Evolutionary conservation across 2,797 vertebrate genomes (phyloP).

Genomic region (Lithobates sylvaticus): DNA sequence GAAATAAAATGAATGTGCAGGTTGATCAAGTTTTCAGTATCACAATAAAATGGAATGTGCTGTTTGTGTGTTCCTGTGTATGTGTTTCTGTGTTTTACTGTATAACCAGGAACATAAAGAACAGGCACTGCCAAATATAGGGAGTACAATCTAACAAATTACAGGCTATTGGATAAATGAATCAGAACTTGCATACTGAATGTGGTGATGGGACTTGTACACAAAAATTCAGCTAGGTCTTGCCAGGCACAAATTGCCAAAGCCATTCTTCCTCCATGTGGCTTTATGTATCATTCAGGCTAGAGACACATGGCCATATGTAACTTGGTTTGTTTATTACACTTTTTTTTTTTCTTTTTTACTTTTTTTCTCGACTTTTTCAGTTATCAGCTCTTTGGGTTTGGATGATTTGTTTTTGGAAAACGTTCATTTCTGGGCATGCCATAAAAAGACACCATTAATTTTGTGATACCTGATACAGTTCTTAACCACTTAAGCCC

Average conservation of each 20-base stretch:
- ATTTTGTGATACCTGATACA: no score
- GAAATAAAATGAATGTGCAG: constrained; percentile 1
- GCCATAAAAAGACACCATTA: no score
- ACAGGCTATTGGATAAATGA: neutral
- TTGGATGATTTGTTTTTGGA: no score
- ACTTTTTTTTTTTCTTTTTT: no score
- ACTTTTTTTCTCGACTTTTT: no score
- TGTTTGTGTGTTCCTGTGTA: neutral
- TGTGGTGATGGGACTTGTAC: neutral
- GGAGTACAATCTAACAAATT: neutral
- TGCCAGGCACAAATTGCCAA: neutral
- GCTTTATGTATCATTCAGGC: neutral
- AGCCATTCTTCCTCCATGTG: neutral
- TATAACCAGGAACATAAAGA: neutral
- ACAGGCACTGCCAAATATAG: neutral
- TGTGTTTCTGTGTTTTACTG: neutral
- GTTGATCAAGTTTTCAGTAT: neutral
- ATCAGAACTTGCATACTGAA: neutral
- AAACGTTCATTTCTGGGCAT: no score
- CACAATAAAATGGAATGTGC: neutral
- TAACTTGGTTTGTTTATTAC: no score
- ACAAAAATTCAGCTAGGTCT: neutral
- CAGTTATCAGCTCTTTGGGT: no score
- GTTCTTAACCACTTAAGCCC: no score
- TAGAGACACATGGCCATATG: neutral